Evolutionary conservation across 2,888 invertebrate genomes (phyloP), one percentile per base, ranked within the genome.

Genomic region (Bimastos eiseni): DNA sequence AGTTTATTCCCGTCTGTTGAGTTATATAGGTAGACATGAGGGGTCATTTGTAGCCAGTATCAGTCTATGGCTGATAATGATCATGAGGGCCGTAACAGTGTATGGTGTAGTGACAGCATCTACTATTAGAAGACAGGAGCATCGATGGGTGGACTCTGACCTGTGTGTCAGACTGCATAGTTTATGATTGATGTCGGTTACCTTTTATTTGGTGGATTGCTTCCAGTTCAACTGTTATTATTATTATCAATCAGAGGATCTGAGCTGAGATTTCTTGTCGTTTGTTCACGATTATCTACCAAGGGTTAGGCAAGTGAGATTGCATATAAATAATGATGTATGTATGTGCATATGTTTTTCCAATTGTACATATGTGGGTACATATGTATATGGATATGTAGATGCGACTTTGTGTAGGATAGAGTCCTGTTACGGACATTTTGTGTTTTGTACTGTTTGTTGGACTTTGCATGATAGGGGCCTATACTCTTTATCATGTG

Each of bases 341-440:
- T 24, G 49, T 89, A 89, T 24, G n/a, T 55, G 30, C 34, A 55
- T 44, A 90, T 4, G 83, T 90, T 83, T n/a, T 83, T 33, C 83
- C 37, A 90, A 1, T 83, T 21, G 83, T 84, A 90, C 24, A 90
- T 90, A 84, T n/a, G 15, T 90, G 33, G 4, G 83, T 90, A 90
- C 38, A 70, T 41, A 90, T 70, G 5, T 83, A 90, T n/a, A 83
- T 90, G n/a, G 37, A 90, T 90, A 17, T 30, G 30, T 90, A 83
- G 8, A 89, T 89, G n/a, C n/a, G 70, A 13, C 30, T 17, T 30
- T 70, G n/a, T 70, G 30, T 70, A 17, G 49, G 21, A 1, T 24
- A 1, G 24, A 5, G 24, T 24, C 24, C 24, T 13, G 13, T n/a
- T 30, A 1, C 70, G 1, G 55, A 55, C 30, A 55, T 30, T n/a